These are phyloP conservation scores for Loripinus fragilis DNA, from an alignment of 2,888 invertebrate species.

Conservation along the genomic window DNA sequence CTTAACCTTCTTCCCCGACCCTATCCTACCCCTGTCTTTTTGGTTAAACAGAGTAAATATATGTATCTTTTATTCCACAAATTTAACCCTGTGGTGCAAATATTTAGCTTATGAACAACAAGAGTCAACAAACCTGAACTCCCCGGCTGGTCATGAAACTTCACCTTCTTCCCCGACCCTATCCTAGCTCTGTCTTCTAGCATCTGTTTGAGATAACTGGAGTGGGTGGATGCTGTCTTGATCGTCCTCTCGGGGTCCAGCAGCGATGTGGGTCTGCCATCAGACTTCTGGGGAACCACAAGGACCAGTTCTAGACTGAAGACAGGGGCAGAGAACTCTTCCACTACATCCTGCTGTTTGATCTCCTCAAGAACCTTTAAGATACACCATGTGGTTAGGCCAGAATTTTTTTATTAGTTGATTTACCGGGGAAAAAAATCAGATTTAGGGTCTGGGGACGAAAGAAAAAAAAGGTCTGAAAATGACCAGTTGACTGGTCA, in stretches of 20 bases:
- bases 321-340: conserved; percentile 76
- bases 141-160: conserved; percentile 57
- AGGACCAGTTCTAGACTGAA: conserved; percentile 78
- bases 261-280: neutral
- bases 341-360: conserved; percentile 74
- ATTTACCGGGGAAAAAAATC: too few species aligned
- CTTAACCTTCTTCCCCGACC: conserved; percentile 60
- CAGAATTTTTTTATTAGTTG: too few species aligned
- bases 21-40: conserved; percentile 34
- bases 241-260: conserved; percentile 8
- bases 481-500: too few species aligned
- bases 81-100: too few species aligned
- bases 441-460: too few species aligned
- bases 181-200: conserved; percentile 37
- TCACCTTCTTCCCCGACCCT: conserved; percentile 62
- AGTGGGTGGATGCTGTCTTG: conserved; percentile 39
- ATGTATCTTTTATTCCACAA: too few species aligned
- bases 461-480: too few species aligned
- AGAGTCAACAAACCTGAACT: conserved; percentile 51
- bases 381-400: too few species aligned
- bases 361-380: conserved; percentile 81
- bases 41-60: too few species aligned
- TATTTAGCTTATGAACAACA: too few species aligned
- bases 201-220: conserved; percentile 49
- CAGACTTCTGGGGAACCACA: conserved; percentile 61